These are phyloP conservation scores for Cancer borealis DNA, from an alignment of 2,888 invertebrate genomes.

Conservation along the genomic window DNA sequence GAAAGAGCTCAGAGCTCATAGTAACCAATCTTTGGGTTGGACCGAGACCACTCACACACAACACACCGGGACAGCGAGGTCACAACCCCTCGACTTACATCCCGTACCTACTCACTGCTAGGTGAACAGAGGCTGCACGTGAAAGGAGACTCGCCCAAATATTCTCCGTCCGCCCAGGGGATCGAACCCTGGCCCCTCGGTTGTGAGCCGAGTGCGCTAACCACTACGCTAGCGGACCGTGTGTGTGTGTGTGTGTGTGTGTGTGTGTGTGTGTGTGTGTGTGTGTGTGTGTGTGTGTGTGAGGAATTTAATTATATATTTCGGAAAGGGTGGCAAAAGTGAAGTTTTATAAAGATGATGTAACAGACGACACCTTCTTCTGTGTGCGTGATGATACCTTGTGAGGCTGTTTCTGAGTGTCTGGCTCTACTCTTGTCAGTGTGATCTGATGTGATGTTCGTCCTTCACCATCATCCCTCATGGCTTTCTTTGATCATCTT, in stretches of 20 bases:
- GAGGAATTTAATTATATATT: not conserved
- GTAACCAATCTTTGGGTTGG: no score
- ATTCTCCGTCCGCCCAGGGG: no score
- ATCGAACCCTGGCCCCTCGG: no score
- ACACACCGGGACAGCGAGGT: no score
- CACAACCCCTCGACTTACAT: no score
- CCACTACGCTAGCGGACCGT: no score
- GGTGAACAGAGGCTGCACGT: no score
- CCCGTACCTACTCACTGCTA: no score
- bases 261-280: not conserved
- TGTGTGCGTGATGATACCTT: not conserved
- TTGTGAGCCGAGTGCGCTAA: no score
- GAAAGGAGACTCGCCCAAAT: no score
- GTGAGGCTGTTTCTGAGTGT: not conserved
- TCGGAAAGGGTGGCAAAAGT: not conserved
- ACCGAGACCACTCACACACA: no score
- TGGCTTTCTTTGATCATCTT: not conserved
- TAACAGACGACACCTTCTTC: not conserved
- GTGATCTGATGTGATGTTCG: not conserved
- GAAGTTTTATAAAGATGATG: not conserved
- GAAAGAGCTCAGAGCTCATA: no score
- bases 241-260: not conserved
- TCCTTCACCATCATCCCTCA: not conserved
- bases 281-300: not conserved
- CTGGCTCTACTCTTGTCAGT: not conserved